Percentiles rank a stretch among this genome's conserved stretches.
Evolutionary conservation across 2,888 invertebrate genomes (phyloP).

Genomic region (Ditula angustiorana): DNA sequence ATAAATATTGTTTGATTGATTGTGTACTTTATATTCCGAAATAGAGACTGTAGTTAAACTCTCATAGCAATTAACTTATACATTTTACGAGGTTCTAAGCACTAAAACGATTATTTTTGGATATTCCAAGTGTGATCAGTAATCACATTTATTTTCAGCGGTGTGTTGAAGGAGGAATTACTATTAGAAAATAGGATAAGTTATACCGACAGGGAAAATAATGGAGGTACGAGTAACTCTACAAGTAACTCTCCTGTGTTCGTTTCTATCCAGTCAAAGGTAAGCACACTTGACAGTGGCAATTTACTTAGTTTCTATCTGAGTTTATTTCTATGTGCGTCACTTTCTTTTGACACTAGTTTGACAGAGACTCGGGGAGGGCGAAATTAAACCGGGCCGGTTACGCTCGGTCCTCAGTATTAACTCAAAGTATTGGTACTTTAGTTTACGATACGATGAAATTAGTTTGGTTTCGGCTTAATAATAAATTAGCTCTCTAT

Average conservation of each 20-base stretch:
- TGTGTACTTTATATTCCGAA: not conserved
- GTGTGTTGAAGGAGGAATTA: slow-evolving; percentile 73
- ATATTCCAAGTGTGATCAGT: slow-evolving; percentile 14
- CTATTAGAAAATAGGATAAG: slow-evolving; percentile 54
- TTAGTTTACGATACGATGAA: too few relatives aligned
- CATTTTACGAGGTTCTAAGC: slow-evolving; percentile 10
- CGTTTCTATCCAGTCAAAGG: slow-evolving; percentile 74
- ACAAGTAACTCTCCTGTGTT: slow-evolving; percentile 56
- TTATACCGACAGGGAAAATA: slow-evolving; percentile 54
- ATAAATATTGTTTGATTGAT: slow-evolving; percentile 9
- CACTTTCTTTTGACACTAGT: too few relatives aligned
- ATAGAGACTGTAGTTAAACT: slow-evolving; percentile 13
- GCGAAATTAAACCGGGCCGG: too few relatives aligned
- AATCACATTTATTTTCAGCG: slow-evolving; percentile 60
- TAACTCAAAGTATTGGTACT: too few relatives aligned
- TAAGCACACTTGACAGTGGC: slow-evolving; percentile 56
- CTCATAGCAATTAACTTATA: not conserved
- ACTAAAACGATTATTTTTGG: slow-evolving; percentile 5
- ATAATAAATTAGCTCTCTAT: too few relatives aligned
- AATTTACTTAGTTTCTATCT: too few relatives aligned
- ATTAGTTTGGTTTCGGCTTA: too few relatives aligned
- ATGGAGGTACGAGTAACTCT: slow-evolving; percentile 46
- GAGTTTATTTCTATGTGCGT: too few relatives aligned
- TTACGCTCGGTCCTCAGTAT: too few relatives aligned
- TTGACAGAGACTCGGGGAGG: too few relatives aligned